Base-by-base conservation (phyloP, 2,888 invertebrate species). In the Balanococcus diminutus region DNA sequence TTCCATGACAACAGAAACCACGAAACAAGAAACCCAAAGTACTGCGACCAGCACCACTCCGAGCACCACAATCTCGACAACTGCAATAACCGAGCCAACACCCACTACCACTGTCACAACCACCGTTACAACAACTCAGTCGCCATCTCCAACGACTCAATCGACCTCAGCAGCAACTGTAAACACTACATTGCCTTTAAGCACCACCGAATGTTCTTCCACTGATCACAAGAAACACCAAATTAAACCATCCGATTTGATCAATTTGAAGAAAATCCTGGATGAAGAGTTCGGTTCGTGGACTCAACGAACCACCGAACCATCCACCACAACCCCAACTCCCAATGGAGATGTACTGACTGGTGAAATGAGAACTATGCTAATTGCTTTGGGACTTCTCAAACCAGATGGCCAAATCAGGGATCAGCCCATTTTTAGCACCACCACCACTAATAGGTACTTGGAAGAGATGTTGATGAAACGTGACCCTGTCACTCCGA, bases 301-400 rank as follows among this genome's bases (percentile, higher is more conserved):
- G 75, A 36, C 75, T 9, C 36, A 79, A 19, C n/a, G 4, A 5
- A 79, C 32, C 36, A 79, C 75, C 0, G n/a, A 79, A 19, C 14
- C 67, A 14, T 14, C 67, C 51, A 46, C 51, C 82, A n/a, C 19
- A 32, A 56, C 83, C 19, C 56, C 28, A 11, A 22, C 83, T 32
- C 46, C 51, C 14, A 56, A 19, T 11, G 83, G 56, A 31, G 88
- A 88, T 79, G 87, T 87, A 14, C 87, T 89, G 8, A 88, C 89
- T 36, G 88, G 88, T 2, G 88, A 90, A 87, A 81, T 90, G 90
- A 89, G 90, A 88, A 89, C 91, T 81, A 87, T 92, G 61, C 87
- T 92, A 8, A 90, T 90, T 88, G 90, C 89, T 84, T 91, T 91
- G 88, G 92, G 92, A 16, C 88, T 91, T 6, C 86, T 88, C 1